phyloP scores from a whole-genome alignment of 2,797 vertebrate genomes.

The Gadopsis bispinosus region DNA sequence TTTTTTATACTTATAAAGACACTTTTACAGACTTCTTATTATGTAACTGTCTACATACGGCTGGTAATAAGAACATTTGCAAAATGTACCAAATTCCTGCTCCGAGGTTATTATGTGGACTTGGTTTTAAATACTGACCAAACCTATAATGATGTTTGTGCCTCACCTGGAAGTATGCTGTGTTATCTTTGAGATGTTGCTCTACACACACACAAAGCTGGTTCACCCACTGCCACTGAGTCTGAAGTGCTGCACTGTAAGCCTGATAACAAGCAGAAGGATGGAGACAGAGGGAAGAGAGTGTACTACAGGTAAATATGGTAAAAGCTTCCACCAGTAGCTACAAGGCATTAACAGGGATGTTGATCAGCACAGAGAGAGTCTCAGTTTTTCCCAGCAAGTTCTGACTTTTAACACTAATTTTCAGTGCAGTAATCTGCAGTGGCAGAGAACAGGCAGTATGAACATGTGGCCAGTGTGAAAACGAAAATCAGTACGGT shows the following conservation, averaged over 20 bases:
- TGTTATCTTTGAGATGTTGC: slow-evolving; percentile 95
- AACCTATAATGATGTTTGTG: no score
- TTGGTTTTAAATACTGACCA: neutral
- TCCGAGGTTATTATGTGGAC: neutral
- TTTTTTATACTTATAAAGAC: neutral
- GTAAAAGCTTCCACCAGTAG: no score
- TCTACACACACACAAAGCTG: slow-evolving; percentile 96
- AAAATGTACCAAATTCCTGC: neutral
- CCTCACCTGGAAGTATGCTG: slow-evolving; percentile 93
- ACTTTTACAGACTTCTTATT: neutral
- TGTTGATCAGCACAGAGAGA: neutral
- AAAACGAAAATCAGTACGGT: neutral
- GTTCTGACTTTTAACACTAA: no score
- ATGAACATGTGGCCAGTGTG: neutral
- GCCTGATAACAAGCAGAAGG: slow-evolving; percentile 82
- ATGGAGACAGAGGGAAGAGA: neutral
- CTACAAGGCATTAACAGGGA: neutral
- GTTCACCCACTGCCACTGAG: slow-evolving; percentile 96
- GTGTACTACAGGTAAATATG: neutral
- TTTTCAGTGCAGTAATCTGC: neutral
- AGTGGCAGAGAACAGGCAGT: neutral
- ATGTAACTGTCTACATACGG: neutral
- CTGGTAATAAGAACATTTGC: neutral
- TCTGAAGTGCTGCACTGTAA: slow-evolving; percentile 95
- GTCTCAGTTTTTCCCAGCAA: no score